Percentiles rank a stretch among this genome's conserved stretches.
Evolutionary conservation across 2,113 vertebrate genomes (phyloP).

Genomic region (Aphyosemion australe): DNA sequence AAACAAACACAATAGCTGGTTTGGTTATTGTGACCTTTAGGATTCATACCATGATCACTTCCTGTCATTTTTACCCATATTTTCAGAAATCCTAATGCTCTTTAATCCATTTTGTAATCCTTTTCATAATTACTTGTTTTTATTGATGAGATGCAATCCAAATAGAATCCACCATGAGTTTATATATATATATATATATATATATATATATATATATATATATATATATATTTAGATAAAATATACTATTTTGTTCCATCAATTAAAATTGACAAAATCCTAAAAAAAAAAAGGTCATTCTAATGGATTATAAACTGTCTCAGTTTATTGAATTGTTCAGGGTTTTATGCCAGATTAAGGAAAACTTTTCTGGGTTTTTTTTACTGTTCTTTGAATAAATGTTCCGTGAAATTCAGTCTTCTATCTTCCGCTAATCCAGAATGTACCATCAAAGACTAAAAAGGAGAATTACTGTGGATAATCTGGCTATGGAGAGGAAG

Average conservation of each 20-base stretch:
- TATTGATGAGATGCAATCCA: slow-evolving; percentile 42
- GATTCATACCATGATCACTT: slow-evolving; percentile 1
- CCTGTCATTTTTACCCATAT: slow-evolving; percentile 20
- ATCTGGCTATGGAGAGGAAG: slow-evolving; percentile 41
- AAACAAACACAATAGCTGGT: slow-evolving; percentile 6
- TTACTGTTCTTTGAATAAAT: background rate
- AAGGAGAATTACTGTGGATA: slow-evolving; percentile 35
- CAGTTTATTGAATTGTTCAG: background rate
- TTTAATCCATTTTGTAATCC: slow-evolving; percentile 64
- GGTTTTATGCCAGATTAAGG: background rate
- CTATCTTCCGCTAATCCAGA: slow-evolving; percentile 27
- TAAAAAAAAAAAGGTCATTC: too few relatives aligned
- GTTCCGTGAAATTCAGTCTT: background rate
- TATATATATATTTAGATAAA: too few relatives aligned
- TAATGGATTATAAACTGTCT: too few relatives aligned
- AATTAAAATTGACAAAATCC: too few relatives aligned
- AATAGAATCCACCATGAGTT: slow-evolving; percentile 4
- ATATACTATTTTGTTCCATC: too few relatives aligned
- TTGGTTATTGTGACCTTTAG: background rate
- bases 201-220: background rate
- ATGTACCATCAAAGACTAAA: slow-evolving; percentile 34
- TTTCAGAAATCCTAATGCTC: slow-evolving; percentile 48
- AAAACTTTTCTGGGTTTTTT: background rate
- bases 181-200: too few relatives aligned
- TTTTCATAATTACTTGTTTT: slow-evolving; percentile 66